phyloP scores from a whole-genome alignment of 1,140 invertebrate species.

The Cyclina sinensis region DNA sequence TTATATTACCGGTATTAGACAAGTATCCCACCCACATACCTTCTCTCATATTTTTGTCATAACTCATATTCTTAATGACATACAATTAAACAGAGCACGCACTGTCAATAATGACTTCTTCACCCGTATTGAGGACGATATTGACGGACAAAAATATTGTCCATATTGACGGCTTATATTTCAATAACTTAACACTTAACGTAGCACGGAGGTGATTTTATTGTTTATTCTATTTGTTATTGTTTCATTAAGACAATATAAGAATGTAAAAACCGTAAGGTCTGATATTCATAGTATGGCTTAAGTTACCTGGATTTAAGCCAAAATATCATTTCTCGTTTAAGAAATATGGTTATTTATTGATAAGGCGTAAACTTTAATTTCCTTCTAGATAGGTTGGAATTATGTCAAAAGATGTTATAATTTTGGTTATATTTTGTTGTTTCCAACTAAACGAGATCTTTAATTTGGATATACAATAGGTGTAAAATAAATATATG shows the following conservation, averaged over 20 bases:
- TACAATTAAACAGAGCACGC: too few species aligned
- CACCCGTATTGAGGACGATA: too few species aligned
- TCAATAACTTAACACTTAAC: conserved; percentile 37
- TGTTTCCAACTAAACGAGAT: too few species aligned
- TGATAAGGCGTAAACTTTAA: background rate
- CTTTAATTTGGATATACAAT: too few species aligned
- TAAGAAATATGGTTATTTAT: conserved; percentile 14
- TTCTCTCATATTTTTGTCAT: too few species aligned
- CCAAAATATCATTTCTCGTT: conserved; percentile 22
- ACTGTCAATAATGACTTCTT: too few species aligned
- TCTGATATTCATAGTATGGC: background rate
- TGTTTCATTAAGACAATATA: conserved; percentile 23
- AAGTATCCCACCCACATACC: too few species aligned
- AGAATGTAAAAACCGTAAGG: background rate
- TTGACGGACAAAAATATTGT: background rate
- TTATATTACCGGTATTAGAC: too few species aligned
- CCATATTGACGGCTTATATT: background rate
- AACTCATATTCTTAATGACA: too few species aligned
- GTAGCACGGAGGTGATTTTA: background rate
- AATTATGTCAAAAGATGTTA: conserved; percentile 11
- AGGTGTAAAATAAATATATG: too few species aligned
- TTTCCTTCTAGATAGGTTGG: conserved; percentile 18
- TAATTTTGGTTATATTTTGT: too few species aligned
- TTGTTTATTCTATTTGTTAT: conserved; percentile 16
- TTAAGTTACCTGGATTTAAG: conserved; percentile 1